Conservation (phyloP, 1,140 invertebrate species). For the Tetragonula clypearis region DNA sequence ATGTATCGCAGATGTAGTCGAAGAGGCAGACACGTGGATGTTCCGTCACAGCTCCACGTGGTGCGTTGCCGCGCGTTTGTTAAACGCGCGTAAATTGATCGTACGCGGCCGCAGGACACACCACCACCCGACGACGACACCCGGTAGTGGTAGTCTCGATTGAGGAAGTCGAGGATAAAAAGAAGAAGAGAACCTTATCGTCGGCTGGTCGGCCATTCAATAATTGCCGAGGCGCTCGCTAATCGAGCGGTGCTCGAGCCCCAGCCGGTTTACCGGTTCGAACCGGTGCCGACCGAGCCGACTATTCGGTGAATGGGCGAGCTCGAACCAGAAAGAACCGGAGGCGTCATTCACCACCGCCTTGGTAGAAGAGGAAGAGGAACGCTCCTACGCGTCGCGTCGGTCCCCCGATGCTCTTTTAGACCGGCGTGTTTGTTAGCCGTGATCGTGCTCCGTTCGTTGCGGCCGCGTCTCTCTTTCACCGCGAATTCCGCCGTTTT, state of each 20-base stretch:
- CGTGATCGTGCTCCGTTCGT: not conserved
- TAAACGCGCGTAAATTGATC: not conserved
- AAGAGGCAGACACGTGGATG: no score
- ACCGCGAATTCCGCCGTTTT: not conserved
- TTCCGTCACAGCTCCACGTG: not conserved
- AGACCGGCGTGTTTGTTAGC: constrained; percentile 1
- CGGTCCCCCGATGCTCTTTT: constrained; percentile 20
- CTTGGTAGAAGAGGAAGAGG: not conserved
- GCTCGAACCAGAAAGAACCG: constrained; percentile 53
- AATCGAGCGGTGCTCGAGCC: constrained; percentile 28
- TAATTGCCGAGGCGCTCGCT: constrained; percentile 44
- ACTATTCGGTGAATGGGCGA: constrained; percentile 43
- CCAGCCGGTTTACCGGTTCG: constrained; percentile 34
- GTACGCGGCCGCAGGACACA: not conserved
- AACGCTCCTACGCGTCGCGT: not conserved
- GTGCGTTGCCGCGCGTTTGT: not conserved
- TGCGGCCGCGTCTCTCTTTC: no score
- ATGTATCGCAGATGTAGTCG: no score
- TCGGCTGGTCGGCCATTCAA: constrained; percentile 34
- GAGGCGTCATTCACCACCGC: constrained; percentile 39
- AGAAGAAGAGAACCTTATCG: constrained; percentile 46
- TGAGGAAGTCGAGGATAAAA: constrained; percentile 37
- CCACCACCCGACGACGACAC: no score
- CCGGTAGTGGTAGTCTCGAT: not conserved
- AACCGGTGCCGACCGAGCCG: constrained; percentile 33